Evolutionary conservation across 2,888 invertebrate species (phyloP).

Genomic region (Parnassius mnemosyne): DNA sequence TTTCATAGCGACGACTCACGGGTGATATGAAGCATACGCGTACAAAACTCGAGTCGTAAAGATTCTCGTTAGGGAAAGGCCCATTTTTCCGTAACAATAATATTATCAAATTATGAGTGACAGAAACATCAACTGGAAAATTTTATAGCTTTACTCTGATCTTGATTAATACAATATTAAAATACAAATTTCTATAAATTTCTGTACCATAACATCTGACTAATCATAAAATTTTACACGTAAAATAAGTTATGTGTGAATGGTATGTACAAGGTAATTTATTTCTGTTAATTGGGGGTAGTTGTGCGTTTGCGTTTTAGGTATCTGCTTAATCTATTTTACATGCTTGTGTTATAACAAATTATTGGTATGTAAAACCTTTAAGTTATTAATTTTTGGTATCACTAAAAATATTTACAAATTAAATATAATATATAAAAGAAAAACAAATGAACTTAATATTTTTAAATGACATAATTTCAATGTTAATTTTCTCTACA

Average conservation of each 20-base stretch:
- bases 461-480: constrained; percentile 4
- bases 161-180: too few species aligned
- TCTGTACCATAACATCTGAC: too few species aligned
- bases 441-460: not conserved
- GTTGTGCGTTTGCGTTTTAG: constrained; percentile 1
- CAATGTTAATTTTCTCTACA: constrained; percentile 10
- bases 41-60: too few species aligned
- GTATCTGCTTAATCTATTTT: constrained; percentile 20
- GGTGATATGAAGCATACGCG: too few species aligned
- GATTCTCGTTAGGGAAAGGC: too few species aligned
- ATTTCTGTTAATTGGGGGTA: constrained; percentile 11
- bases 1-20: too few species aligned
- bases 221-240: too few species aligned
- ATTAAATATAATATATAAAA: not conserved
- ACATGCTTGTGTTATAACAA: constrained; percentile 28
- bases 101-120: not conserved
- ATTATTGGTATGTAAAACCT: constrained; percentile 13
- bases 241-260: constrained; percentile 11
- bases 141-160: too few species aligned
- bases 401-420: constrained; percentile 2
- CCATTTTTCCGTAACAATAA: not conserved
- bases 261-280: constrained; percentile 26
- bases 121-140: too few species aligned
- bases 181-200: too few species aligned
- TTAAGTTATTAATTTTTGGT: not conserved